Conservation (phyloP, 2,888 invertebrate genomes). For the Diogma glabrata region DNA sequence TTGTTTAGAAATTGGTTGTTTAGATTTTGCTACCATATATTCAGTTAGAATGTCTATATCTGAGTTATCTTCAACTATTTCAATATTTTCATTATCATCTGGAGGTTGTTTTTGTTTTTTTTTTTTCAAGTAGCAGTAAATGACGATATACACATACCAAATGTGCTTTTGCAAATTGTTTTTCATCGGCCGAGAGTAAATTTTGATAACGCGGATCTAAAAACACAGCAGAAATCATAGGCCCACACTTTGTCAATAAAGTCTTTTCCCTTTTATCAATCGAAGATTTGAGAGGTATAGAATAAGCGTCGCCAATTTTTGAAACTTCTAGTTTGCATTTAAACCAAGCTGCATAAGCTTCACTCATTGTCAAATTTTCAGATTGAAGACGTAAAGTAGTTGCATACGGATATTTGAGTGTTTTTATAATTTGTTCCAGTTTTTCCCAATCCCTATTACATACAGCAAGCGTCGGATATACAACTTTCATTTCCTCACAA, state of each 20-base stretch:
- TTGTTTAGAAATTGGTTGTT: too few relatives aligned
- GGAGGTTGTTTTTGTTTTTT: background rate
- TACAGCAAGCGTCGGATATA: background rate
- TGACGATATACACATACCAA: conserved; percentile 5
- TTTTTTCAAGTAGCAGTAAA: background rate
- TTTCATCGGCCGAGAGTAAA: conserved; percentile 2
- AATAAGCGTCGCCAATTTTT: background rate
- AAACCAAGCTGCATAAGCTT: conserved; percentile 1
- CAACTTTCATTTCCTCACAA: conserved; percentile 2
- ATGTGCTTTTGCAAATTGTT: conserved; percentile 4
- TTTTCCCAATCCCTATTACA: background rate
- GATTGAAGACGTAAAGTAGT: background rate
- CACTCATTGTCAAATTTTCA: background rate
- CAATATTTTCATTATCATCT: too few relatives aligned
- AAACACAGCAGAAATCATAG: conserved; percentile 1
- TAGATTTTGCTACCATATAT: too few relatives aligned
- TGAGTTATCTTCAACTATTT: too few relatives aligned
- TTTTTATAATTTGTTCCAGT: background rate
- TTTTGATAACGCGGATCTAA: conserved; percentile 4
- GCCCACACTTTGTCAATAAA: conserved; percentile 3
- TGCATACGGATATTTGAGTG: conserved; percentile 5
- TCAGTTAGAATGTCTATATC: too few relatives aligned
- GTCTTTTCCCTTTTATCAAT: background rate
- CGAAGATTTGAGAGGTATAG: background rate
- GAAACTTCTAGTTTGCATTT: conserved; percentile 2